Evolutionary conservation across 2,888 invertebrate species (phyloP).

Genomic region (Priocnemis perturbator): DNA sequence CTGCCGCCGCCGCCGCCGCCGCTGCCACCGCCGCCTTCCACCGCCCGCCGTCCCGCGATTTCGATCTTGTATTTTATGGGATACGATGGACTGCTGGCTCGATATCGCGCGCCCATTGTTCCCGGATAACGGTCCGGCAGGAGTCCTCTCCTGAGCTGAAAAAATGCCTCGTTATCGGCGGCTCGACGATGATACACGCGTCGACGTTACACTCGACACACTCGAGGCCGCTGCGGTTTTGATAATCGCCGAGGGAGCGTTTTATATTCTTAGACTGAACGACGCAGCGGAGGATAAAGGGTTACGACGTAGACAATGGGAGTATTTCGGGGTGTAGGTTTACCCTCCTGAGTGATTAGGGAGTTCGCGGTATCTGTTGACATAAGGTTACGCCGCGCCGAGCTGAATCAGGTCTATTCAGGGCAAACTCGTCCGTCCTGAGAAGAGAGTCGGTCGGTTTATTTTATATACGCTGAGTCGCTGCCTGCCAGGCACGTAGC

Average conservation of each 20-base stretch:
- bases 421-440: constrained; percentile 66
- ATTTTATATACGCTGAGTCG: constrained; percentile 74
- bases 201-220: no score
- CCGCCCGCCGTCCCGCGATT: constrained; percentile 22
- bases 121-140: constrained; percentile 4
- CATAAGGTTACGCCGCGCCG: constrained; percentile 63
- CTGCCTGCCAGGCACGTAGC: constrained; percentile 68
- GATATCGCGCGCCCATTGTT: constrained; percentile 6
- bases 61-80: constrained; percentile 33
- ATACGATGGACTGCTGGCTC: constrained; percentile 15
- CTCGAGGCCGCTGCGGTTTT: no score
- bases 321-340: constrained; percentile 19
- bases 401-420: constrained; percentile 64
- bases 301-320: background rate
- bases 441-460: constrained; percentile 66
- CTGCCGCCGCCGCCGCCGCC: background rate
- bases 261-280: background rate
- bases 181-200: no score
- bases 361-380: constrained; percentile 55
- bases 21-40: background rate
- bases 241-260: background rate
- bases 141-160: no score
- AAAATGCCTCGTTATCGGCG: no score
- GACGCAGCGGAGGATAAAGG: no score
- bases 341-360: constrained; percentile 28